Percentiles rank a stretch among this genome's conserved stretches.
phyloP scores from a whole-genome alignment of 2,113 vertebrate genomes.

The Calonectris borealis region DNA sequence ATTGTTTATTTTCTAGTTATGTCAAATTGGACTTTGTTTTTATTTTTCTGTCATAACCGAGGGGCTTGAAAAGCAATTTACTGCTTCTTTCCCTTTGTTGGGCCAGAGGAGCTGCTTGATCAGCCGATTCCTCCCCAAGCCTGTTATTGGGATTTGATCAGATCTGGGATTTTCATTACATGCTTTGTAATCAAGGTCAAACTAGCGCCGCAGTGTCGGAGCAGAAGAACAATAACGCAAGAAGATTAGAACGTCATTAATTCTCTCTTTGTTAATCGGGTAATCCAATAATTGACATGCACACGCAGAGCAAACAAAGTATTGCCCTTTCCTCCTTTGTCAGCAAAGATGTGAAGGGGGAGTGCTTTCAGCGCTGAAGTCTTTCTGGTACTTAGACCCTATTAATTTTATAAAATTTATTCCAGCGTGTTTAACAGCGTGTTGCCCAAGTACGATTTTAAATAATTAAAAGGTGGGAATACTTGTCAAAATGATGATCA shows the following conservation, averaged over 20 bases:
- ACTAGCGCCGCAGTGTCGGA: background rate
- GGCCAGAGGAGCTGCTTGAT: constrained; percentile 15
- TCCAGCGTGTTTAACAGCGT: background rate
- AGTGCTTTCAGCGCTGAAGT: background rate
- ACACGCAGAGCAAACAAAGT: background rate
- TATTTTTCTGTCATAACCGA: background rate
- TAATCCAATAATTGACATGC: constrained; percentile 62
- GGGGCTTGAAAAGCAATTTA: constrained; percentile 15
- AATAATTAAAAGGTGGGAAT: background rate
- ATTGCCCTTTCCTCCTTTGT: background rate
- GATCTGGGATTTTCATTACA: constrained; percentile 35
- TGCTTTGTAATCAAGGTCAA: constrained; percentile 39
- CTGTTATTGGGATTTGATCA: constrained; percentile 42
- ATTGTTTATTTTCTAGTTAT: background rate
- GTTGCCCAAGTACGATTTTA: background rate
- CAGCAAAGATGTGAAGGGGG: background rate
- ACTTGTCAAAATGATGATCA: background rate
- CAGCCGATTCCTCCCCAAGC: constrained; percentile 23
- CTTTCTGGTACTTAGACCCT: background rate
- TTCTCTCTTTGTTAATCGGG: constrained; percentile 28
- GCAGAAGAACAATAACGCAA: constrained; percentile 34
- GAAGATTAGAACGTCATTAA: constrained; percentile 61
- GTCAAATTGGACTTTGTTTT: background rate
- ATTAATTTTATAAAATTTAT: background rate
- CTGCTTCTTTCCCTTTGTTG: background rate